Percentiles rank a stretch among this genome's conserved stretches.
Evolutionary conservation across 2,113 vertebrate genomes (phyloP).

Genomic region (Sisor rabdophorus): DNA sequence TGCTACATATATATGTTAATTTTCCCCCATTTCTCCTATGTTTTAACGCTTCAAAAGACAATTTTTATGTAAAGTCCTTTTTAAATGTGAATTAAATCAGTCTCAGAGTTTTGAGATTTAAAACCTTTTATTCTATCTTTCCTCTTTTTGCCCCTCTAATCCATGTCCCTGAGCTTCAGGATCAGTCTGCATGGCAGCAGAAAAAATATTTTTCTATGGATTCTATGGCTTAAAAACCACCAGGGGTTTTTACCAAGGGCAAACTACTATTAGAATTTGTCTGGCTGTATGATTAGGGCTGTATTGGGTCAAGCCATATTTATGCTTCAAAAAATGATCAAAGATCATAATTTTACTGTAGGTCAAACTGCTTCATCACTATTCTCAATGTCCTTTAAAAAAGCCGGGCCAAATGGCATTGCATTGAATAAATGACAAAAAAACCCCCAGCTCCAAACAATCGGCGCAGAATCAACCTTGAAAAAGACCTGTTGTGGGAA

Average conservation of each 20-base stretch:
- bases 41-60: constrained; percentile 21
- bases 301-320: not conserved
- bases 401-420: not conserved
- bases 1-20: too few relatives aligned
- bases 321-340: not conserved
- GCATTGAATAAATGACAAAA: not conserved
- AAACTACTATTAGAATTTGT: constrained; percentile 20
- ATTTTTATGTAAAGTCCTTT: constrained; percentile 13
- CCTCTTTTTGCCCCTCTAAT: constrained; percentile 41
- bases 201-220: constrained; percentile 35
- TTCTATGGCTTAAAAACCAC: constrained; percentile 38
- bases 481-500: constrained; percentile 8
- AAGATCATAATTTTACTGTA: not conserved
- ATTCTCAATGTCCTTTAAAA: not conserved
- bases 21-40: constrained; percentile 3
- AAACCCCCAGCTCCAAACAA: not conserved
- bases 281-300: not conserved
- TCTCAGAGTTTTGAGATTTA: constrained; percentile 16
- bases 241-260: constrained; percentile 40
- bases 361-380: not conserved
- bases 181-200: constrained; percentile 26
- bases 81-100: constrained; percentile 30
- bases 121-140: constrained; percentile 22
- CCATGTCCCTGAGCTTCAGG: constrained; percentile 37
- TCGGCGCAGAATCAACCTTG: constrained; percentile 1